Conservation (phyloP, 1,140 invertebrate species). For the Atopsyche davidsoni region DNA sequence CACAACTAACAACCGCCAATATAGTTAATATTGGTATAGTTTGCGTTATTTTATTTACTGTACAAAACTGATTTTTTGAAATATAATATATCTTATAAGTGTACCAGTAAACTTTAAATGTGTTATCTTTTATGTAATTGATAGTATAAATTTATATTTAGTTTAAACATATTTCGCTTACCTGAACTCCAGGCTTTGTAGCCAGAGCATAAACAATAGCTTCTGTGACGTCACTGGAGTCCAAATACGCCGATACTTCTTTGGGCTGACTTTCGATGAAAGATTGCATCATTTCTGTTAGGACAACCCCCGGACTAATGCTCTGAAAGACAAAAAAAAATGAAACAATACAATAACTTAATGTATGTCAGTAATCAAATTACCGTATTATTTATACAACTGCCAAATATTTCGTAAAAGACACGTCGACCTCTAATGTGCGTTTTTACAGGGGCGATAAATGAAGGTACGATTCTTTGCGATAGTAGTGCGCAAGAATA, state of each 20-base stretch:
- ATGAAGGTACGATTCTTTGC: too few relatives aligned
- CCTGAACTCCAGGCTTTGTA: slow-evolving; percentile 48
- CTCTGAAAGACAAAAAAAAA: slow-evolving; percentile 39
- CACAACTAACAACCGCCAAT: too few relatives aligned
- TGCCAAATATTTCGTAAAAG: not conserved
- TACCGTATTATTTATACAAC: not conserved
- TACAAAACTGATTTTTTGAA: too few relatives aligned
- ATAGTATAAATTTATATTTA: not conserved
- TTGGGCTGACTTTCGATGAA: slow-evolving; percentile 20
- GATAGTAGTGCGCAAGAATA: too few relatives aligned
- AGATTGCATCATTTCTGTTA: slow-evolving; percentile 46
- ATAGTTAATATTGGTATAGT: too few relatives aligned
- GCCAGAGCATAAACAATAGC: slow-evolving; percentile 47
- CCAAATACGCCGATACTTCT: slow-evolving; percentile 29
- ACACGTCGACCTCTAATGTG: too few relatives aligned
- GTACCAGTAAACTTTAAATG: too few relatives aligned
- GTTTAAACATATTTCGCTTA: slow-evolving; percentile 26
- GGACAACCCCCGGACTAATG: slow-evolving; percentile 54
- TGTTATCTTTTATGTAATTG: not conserved
- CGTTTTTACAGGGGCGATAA: too few relatives aligned
- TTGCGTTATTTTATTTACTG: too few relatives aligned
- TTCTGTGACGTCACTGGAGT: slow-evolving; percentile 48
- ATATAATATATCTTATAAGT: too few relatives aligned
- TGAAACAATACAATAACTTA: not conserved
- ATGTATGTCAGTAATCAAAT: not conserved